Base-by-base conservation (phyloP, 2,888 invertebrate species). In the Capitulum mitella region DNA sequence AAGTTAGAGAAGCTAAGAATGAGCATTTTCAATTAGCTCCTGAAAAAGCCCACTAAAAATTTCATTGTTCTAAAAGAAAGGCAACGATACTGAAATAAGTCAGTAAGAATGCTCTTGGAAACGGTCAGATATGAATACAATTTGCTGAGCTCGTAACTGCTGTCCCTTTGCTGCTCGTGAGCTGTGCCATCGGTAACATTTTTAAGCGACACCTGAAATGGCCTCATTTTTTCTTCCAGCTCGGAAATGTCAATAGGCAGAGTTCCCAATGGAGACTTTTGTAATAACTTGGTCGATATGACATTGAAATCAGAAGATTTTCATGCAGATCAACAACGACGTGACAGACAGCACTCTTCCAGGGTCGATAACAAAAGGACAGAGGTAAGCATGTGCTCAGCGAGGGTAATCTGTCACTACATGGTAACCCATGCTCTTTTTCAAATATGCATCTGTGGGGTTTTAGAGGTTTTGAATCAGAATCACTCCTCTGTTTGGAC, bases 261-360 rank as follows among this genome's bases (percentile, higher is more conserved):
- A 70, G 70, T 70, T 26, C 70, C 70, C 3, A 70, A 70, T 40
- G 70, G 70, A 1, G 70, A 70, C 34, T 70, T 70, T 26, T 70
- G 22, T 22, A 70, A 70, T 19, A 37, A 70, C 12, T 22, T 70
- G 22, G 70, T 70, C 3, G 70, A 70, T 14, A 22, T 70, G 40
- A 70, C 70, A 6, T 40, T 70, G 12, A 70, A 70, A 26, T 40
- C 70, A 10, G 70, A 40, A 22, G 70, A 70, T 2, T 10, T 70
- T 6, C 40, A 40, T 12, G 19, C 70, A 12, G 70, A 40, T 5
- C 37, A 40, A 22, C 37, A 70, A 40, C 3, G n/a, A 19, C 37
- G 40, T 6, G 29, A 70, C 29, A 40, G 12, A 70, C 70, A 70
- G n/a, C 70, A 70, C 3, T 26, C 70, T 40, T 29, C 58, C 5